These are phyloP conservation scores for Siniperca obscura DNA, from an alignment of 2,797 vertebrate genomes.

Conservation along the genomic window DNA sequence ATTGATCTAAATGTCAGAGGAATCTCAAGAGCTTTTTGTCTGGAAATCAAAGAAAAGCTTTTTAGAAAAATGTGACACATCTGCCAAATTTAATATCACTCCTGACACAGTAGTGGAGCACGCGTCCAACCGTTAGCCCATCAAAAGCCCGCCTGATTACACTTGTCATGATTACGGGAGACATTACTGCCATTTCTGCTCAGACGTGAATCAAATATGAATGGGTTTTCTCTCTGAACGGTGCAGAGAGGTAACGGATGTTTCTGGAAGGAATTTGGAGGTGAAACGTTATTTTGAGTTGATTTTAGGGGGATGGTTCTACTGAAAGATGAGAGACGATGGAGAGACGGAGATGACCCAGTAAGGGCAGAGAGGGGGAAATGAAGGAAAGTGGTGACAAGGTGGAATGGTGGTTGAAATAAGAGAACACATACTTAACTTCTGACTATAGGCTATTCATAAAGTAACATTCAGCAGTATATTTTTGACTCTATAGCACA, in stretches of 20 bases:
- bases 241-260: constrained; percentile 64
- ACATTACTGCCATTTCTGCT: constrained; percentile 82
- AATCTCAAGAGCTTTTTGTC: constrained; percentile 61
- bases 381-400: constrained; percentile 66
- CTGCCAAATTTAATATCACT: constrained; percentile 79
- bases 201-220: constrained; percentile 81
- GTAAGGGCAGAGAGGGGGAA: constrained; percentile 50
- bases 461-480: constrained; percentile 29
- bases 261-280: constrained; percentile 80
- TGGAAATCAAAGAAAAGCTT: constrained; percentile 76
- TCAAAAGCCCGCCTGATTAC: constrained; percentile 82
- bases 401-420: constrained; percentile 62
- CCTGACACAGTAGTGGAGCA: constrained; percentile 65
- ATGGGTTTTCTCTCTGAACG: constrained; percentile 69
- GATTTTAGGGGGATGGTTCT: constrained; percentile 69
- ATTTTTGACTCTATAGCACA: constrained; percentile 37
- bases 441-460: constrained; percentile 51
- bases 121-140: constrained; percentile 69
- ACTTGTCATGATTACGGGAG: constrained; percentile 77
- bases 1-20: constrained; percentile 53
- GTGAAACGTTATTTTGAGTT: constrained; percentile 79
- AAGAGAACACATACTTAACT: constrained; percentile 62
- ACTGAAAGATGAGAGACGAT: constrained; percentile 74
- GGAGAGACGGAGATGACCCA: constrained; percentile 67
- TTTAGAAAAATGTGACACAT: constrained; percentile 74